phyloP scores from a whole-genome alignment of 2,888 invertebrate genomes.

The Microplitis manilae region DNA sequence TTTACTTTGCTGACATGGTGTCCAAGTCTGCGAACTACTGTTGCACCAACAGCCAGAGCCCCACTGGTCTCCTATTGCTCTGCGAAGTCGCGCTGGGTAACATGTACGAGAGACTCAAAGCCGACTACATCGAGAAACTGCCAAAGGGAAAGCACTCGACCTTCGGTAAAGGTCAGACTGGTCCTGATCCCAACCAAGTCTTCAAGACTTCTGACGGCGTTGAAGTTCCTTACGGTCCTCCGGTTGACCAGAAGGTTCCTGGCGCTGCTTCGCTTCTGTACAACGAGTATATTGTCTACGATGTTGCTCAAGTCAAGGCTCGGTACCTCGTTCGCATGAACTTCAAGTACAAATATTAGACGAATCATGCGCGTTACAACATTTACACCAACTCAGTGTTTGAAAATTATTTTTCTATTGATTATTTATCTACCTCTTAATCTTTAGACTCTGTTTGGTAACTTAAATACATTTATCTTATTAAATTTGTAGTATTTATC shows the following conservation, averaged over 20 bases:
- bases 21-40: conserved; percentile 99
- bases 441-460: background rate
- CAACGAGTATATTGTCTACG: conserved; percentile 97
- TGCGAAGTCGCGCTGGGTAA: conserved; percentile 97
- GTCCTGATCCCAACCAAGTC: conserved; percentile 82
- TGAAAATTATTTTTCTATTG: conserved; percentile 1
- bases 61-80: conserved; percentile 88
- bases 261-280: conserved; percentile 80
- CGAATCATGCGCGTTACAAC: too few species aligned
- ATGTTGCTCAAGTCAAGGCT: conserved; percentile 93
- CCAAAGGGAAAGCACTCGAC: conserved; percentile 90
- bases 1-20: conserved; percentile 95
- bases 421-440: conserved; percentile 1
- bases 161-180: conserved; percentile 88
- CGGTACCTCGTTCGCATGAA: conserved; percentile 90
- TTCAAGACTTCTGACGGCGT: conserved; percentile 79
- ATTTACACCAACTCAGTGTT: too few species aligned
- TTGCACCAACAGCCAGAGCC: conserved; percentile 79
- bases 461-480: too few species aligned
- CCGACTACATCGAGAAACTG: conserved; percentile 84
- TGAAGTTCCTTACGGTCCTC: conserved; percentile 84
- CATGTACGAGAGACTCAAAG: conserved; percentile 83
- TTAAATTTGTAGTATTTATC: too few species aligned
- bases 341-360: conserved; percentile 84
- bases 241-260: conserved; percentile 70